Percentiles rank a stretch among this genome's conserved stretches.
Conservation (phyloP, 2,113 vertebrate genomes). For the Labeo catla region DNA sequence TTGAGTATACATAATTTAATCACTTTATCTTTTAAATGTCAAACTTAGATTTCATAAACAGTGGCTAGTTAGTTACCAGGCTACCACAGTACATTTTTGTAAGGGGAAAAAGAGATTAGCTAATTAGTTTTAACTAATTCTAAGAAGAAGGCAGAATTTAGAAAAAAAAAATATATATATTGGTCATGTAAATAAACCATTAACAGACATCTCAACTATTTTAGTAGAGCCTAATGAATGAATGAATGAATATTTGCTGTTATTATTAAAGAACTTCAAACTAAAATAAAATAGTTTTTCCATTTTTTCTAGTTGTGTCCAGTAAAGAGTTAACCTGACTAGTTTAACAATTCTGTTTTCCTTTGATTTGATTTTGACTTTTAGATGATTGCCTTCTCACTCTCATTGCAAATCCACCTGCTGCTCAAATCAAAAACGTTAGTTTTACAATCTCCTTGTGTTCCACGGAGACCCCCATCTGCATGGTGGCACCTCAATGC, state of each 20-base stretch:
- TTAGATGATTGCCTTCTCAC: conserved; percentile 66
- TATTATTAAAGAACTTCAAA: background rate
- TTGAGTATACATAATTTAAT: no score
- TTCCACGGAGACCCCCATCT: conserved; percentile 70
- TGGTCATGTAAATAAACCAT: background rate
- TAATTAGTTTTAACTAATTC: no score
- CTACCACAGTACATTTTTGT: no score
- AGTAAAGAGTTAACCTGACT: conserved; percentile 1
- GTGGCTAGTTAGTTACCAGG: no score
- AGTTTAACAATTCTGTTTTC: background rate
- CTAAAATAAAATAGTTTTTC: background rate
- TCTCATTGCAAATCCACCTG: conserved; percentile 52
- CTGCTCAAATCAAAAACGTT: conserved; percentile 39
- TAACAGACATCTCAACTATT: background rate
- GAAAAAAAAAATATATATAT: no score
- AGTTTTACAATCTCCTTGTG: conserved; percentile 59
- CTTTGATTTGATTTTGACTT: conserved; percentile 51
- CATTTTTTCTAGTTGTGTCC: background rate
- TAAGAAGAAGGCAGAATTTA: no score
- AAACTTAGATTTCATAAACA: no score
- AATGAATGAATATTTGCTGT: background rate
- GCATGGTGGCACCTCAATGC: conserved; percentile 66
- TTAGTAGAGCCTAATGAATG: no score
- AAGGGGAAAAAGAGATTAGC: no score
- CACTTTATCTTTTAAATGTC: no score